Evolutionary conservation across 2,113 vertebrate genomes (phyloP), one percentile per base, ranked within the genome.

Genomic region (Ifrita kowaldi): DNA sequence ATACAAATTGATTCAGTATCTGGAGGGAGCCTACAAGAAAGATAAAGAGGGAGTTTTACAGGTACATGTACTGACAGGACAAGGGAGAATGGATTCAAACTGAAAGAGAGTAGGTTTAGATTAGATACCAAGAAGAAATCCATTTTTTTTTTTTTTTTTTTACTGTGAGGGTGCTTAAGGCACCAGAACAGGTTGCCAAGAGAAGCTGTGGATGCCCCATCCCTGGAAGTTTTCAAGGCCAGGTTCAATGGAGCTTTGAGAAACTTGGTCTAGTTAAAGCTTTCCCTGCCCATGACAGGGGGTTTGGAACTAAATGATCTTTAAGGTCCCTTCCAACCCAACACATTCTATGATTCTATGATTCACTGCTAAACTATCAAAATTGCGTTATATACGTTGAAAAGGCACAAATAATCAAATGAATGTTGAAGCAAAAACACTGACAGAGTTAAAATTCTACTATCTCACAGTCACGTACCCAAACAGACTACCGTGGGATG

Each of bases 381-480:
- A 88, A 57, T 60, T 79, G 21, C 0, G 0, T 9, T 55, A 17
- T 68, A 17, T 27, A 24, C 3, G 2, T 21, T 79, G 44, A 39
- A 50, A 44, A 42, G 8, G 17, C 1, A 1, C 3, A 4, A 35
- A 4, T 14, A 57, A 35, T 78, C 35, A 52, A 59, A 42, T 23
- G 10, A 2, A 3, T 11, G 5, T 39, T 68, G 50, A 55, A 59
- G 21, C 52, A 47, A 33, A 35, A 37, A 64, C 10, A 22, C 12
- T 44, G 30, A 3, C 33, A 24, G 23, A 12, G 17, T 64, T 37
- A 6, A 11, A 0, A 23, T 75, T 79, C 39, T 56, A 1, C 26
- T 32, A 15, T 56, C 63, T 32, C 10, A 8, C 30, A 55, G 2
- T 56, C 27, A 39, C 10, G 13, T 28, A n/a, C 37, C 6, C 24